Evolutionary conservation across 2,888 invertebrate species (phyloP).

Genomic region (Hermodice carunculata): DNA sequence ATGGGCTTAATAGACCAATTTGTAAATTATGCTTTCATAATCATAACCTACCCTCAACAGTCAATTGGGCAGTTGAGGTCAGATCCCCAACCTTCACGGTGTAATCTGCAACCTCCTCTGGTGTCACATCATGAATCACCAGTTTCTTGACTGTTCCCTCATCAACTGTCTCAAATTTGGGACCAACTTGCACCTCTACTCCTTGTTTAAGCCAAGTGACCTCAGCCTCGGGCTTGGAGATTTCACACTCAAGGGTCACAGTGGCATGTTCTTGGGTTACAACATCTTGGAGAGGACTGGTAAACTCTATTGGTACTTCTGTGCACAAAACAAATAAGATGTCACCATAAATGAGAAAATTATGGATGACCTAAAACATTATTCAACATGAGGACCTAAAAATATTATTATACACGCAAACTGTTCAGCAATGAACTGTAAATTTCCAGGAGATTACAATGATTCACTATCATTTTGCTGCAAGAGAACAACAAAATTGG

Average conservation of each 20-base stretch:
- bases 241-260: conserved; percentile 89
- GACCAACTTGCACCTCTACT: conserved; percentile 82
- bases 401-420: no score
- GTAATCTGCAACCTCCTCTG: conserved; percentile 59
- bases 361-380: no score
- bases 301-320: conserved; percentile 91
- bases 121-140: conserved; percentile 51
- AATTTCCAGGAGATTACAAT: no score
- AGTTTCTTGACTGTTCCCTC: conserved; percentile 54
- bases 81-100: conserved; percentile 53
- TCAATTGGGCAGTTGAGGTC: conserved; percentile 78
- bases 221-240: conserved; percentile 93
- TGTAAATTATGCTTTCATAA: no score
- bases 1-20: no score
- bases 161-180: conserved; percentile 74
- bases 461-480: no score
- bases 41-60: conserved; percentile 88
- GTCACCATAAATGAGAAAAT: no score
- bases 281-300: conserved; percentile 85
- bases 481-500: no score
- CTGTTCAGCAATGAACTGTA: no score
- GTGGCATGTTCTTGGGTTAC: conserved; percentile 53
- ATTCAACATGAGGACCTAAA: no score
- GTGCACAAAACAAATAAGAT: conserved; percentile 24
- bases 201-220: conserved; percentile 91